Percentiles rank a stretch among this genome's conserved stretches.
Evolutionary conservation across 2,888 invertebrate genomes (phyloP).

Genomic region (Folsomia manolachei): DNA sequence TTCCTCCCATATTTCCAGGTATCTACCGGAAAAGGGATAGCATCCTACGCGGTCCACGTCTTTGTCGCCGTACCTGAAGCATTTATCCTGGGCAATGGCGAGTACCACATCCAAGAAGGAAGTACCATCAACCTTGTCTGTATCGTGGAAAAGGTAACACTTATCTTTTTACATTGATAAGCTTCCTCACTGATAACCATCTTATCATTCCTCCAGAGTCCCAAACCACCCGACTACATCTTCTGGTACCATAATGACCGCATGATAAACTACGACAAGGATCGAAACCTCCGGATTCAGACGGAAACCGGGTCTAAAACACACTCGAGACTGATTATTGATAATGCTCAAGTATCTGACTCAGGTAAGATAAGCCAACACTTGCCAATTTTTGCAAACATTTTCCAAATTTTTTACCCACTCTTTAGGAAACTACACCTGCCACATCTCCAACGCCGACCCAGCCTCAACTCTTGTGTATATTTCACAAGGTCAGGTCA

Average conservation of each 20-base stretch:
- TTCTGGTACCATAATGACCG: conserved; percentile 58
- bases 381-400: no score
- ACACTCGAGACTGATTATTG: conserved; percentile 79
- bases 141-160: conserved; percentile 55
- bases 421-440: conserved; percentile 86
- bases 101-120: conserved; percentile 56
- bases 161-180: not conserved
- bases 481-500: conserved; percentile 72
- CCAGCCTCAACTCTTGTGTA: conserved; percentile 84
- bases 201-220: conserved; percentile 53
- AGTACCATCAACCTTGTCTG: conserved; percentile 56
- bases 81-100: conserved; percentile 55
- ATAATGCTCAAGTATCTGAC: conserved; percentile 76
- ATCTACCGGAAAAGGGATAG: conserved; percentile 55
- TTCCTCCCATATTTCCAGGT: no score
- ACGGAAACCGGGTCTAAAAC: conserved; percentile 80
- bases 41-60: conserved; percentile 55
- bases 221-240: conserved; percentile 56
- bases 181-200: not conserved
- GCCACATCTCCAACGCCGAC: conserved; percentile 83
- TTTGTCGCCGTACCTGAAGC: conserved; percentile 55
- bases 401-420: no score
- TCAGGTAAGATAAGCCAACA: no score
- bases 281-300: conserved; percentile 61
- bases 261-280: conserved; percentile 56